Evolutionary conservation across 53 echinoderm and acorn worm species (phyloP).

Genomic region (Luidia sarsii): DNA sequence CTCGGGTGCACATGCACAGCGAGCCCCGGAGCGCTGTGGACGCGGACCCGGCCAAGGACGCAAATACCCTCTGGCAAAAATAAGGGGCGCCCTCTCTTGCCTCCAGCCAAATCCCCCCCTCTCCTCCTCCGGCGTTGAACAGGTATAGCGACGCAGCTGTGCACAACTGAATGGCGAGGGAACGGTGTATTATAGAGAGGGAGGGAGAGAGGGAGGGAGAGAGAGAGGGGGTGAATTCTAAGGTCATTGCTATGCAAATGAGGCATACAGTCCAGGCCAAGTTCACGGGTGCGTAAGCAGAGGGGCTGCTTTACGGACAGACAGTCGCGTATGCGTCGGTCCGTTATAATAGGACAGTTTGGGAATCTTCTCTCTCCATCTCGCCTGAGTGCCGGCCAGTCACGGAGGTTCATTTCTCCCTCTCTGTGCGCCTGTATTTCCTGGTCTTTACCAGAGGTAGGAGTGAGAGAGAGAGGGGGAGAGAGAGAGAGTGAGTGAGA

Average conservation of each 20-base stretch:
- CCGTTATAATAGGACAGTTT: conserved; percentile 40
- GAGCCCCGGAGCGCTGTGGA: neutral
- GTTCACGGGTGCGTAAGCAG: conserved; percentile 41
- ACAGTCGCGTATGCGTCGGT: conserved; percentile 11
- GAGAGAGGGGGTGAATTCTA: neutral
- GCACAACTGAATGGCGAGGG: too few species aligned
- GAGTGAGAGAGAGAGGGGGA: neutral
- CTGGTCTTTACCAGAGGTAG: too few species aligned
- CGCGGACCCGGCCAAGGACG: conserved; percentile 22
- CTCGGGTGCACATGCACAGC: too few species aligned
- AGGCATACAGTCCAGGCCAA: conserved; percentile 37
- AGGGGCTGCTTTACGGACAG: neutral
- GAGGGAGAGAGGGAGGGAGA: neutral
- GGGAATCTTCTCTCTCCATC: too few species aligned
- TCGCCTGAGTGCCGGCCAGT: too few species aligned
- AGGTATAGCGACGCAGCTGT: conserved; percentile 3
- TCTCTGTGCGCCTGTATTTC: too few species aligned
- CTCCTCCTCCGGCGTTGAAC: conserved; percentile 7
- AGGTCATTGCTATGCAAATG: conserved; percentile 47
- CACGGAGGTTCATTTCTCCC: too few species aligned
- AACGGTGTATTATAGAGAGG: too few species aligned
- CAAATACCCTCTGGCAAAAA: conserved; percentile 28
- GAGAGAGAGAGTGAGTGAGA: neutral
- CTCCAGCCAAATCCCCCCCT: too few species aligned
- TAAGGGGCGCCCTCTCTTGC: conserved; percentile 35